Evolutionary conservation across 2,113 vertebrate genomes (phyloP), one percentile per base, ranked within the genome.

Genomic region (Ptychochromis oligacanthus): DNA sequence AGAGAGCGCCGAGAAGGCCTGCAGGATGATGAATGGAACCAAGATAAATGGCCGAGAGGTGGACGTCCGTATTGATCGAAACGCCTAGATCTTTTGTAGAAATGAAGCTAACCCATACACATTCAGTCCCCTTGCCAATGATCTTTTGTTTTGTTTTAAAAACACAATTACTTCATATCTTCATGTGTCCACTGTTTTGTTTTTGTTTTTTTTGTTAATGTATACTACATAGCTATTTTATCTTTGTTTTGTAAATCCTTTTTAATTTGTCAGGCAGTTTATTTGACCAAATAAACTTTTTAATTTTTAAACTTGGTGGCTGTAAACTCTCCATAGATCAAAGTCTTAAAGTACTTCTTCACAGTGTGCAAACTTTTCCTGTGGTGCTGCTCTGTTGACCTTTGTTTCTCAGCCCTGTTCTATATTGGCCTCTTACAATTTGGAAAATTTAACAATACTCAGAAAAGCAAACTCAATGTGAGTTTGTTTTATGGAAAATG

Each of bases 1-100:
- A 11, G 98, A 99, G 95, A 97, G 96, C n/a, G 98, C 98, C 1
- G 98, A 99, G 89, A 97, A 97, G 86, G 98, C 98, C 81, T 99
- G 98, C 95, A 96, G 97, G 88, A 95, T 98, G 96, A 99, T 99
- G 98, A 99, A 99, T 24, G 98, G 97, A 94, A 98, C 98, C 85
- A 99, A 99, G 95, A 99, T 99, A 95, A 99, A 96, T 80, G 98
- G 98, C 86, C 95, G 98, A 93, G 98, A 99, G 95, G 98, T 99
- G 77, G 98, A 99, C 70, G 98, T 99, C 80, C 98, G 98, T 88
- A 95, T 99, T 86, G 98, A 99, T 94, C 97, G 97, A 79, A 98
- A 97, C 79, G 97, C 97, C 34, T 99, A 96, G 96, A 89, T 55
- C 26, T 90, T 95, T 94, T 91, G 94, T 91, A 89, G 82, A 60